Percentiles rank a stretch among this genome's conserved stretches.
Conservation (phyloP, 2,113 vertebrate species). For the Carassius carassius region DNA sequence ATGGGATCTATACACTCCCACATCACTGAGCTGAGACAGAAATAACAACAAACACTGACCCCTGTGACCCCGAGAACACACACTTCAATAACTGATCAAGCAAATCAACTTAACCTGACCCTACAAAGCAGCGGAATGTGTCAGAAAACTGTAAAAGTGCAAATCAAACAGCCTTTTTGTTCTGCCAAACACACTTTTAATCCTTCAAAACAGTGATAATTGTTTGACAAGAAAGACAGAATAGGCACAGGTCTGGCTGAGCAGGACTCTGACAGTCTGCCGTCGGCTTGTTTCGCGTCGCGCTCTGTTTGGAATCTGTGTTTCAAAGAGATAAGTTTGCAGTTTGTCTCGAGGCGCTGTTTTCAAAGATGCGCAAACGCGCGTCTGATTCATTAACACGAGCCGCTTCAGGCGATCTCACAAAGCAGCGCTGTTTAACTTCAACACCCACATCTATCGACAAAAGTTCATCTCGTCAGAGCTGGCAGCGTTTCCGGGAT, state of each 20-base stretch:
- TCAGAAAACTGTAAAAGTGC: conserved; percentile 12
- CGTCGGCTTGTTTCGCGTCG: conserved; percentile 28
- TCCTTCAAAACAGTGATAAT: conserved; percentile 34
- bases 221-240: conserved; percentile 27
- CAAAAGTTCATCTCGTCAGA: conserved; percentile 43
- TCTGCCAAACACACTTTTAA: conserved; percentile 22
- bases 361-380: conserved; percentile 62
- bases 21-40: conserved; percentile 1
- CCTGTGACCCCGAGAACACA: neutral
- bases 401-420: conserved; percentile 68
- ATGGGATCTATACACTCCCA: neutral
- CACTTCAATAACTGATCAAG: neutral
- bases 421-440: conserved; percentile 61
- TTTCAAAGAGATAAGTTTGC: conserved; percentile 69
- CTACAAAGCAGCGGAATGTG: conserved; percentile 2
- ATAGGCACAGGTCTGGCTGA: conserved; percentile 9
- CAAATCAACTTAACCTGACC: conserved; percentile 32
- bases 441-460: conserved; percentile 73
- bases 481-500: conserved; percentile 52
- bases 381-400: conserved; percentile 68
- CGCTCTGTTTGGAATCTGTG: conserved; percentile 61
- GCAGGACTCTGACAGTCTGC: conserved; percentile 10
- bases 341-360: conserved; percentile 63
- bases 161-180: conserved; percentile 21
- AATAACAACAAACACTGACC: conserved; percentile 21